Base-by-base conservation (phyloP, 2,888 invertebrate genomes). In the Zygaena filipendulae region DNA sequence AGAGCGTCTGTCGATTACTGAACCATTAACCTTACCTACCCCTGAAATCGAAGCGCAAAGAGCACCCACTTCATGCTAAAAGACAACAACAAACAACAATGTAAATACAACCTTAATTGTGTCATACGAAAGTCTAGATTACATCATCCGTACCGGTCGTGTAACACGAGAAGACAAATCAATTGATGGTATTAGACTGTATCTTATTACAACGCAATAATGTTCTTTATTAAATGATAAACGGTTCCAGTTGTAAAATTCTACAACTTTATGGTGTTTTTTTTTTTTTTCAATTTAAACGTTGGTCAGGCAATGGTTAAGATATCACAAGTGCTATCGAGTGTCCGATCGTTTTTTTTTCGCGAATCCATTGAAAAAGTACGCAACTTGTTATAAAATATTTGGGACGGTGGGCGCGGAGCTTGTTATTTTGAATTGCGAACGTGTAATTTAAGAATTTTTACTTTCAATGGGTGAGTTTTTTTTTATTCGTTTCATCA, bases 11-110 rank as follows among this genome's bases (percentile, higher is more conserved):
- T 58, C 69, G 66, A 68, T 70, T 63, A 70, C 61, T 60, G 50
- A 59, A 59, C 68, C 70, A 70, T 72, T 71, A 67, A 63, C 60
- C 59, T 59, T 54, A 49, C 55, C n/a, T n/a, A n/a, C n/a, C n/a
- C 53, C 52, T 44, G 35, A 47, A 51, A 52, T 50, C 47, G 48
- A 47, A 52, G 44, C 41, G 48, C 49, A 38, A 33, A 36, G 42
- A 39, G 39, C 52, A 46, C 38, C 42, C 49, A 39, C 54, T 55
- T 42, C 42, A 49, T 40, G 28, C 39, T 40, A 47, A 46, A 42
- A 45, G 36, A 43, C 45, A 29, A 29, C 21, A 21, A 25, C 11
- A 25, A 12, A 25, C 23, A 13, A 30, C 43, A 35, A 27, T 13
- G 40, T 14, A 47, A 48, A 39, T 18, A 25, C 36, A 24, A 51